Conservation (phyloP, 2,113 vertebrate genomes). For the Diphyllodes magnificus region DNA sequence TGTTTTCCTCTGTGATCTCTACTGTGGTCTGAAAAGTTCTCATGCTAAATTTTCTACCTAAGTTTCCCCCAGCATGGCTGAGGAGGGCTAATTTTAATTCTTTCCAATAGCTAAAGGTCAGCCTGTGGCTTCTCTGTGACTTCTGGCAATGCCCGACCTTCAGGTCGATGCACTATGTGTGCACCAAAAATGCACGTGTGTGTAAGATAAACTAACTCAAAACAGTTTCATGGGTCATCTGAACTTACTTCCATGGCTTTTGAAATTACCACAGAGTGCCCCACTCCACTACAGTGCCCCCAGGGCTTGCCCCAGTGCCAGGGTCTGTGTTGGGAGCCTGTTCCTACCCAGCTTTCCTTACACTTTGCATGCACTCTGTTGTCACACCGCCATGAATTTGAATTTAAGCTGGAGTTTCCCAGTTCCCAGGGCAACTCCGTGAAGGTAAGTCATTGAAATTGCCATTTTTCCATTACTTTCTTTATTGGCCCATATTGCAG, state of each 20-base stretch:
- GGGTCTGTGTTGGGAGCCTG: not conserved
- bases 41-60: not conserved
- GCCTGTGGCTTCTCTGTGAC: not conserved
- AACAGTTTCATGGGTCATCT: not conserved
- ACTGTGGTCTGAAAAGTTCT: not conserved
- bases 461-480: not conserved
- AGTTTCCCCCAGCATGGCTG: accelerated
- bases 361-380: not conserved
- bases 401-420: not conserved
- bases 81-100: not conserved
- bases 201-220: not conserved
- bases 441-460: not conserved
- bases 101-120: not conserved
- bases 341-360: not conserved
- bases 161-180: not conserved
- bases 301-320: not conserved
- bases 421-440: not conserved
- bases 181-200: not conserved
- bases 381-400: accelerated
- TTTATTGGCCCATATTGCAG: not conserved
- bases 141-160: not conserved
- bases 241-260: not conserved
- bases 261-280: not conserved
- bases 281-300: not conserved
- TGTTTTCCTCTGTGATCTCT: not conserved